Evolutionary conservation across 2,113 vertebrate genomes (phyloP).

Genomic region (Camelus bactrianus): DNA sequence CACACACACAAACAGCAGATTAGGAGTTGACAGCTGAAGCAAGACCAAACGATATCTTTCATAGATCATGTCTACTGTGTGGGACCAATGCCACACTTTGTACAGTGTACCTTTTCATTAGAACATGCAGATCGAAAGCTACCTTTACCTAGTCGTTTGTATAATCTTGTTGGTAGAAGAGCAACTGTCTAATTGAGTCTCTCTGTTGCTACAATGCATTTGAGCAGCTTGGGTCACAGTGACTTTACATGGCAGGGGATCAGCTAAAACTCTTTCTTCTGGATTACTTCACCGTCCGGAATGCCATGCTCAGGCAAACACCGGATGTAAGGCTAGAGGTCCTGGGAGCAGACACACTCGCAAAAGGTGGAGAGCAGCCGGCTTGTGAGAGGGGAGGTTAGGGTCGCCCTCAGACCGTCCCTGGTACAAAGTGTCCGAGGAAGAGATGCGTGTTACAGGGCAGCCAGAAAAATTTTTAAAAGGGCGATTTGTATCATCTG

Average conservation of each 20-base stretch:
- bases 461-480: background rate
- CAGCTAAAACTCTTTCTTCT: background rate
- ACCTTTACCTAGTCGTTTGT: background rate
- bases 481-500: background rate
- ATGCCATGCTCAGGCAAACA: background rate
- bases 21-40: background rate
- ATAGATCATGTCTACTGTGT: background rate
- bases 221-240: background rate
- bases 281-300: background rate
- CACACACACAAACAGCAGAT: background rate
- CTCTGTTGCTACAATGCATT: conserved; percentile 16
- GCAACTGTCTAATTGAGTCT: background rate
- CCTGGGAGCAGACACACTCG: background rate
- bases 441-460: background rate
- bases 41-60: background rate
- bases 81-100: background rate
- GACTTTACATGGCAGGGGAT: background rate
- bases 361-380: background rate
- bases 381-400: background rate
- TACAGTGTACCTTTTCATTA: background rate
- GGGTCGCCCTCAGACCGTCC: too few species aligned
- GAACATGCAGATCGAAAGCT: background rate
- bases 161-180: background rate
- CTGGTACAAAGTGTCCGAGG: background rate
- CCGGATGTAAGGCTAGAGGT: background rate